Base-by-base conservation (phyloP, 1,140 invertebrate species). In the Ptiloglossa arizonensis region DNA sequence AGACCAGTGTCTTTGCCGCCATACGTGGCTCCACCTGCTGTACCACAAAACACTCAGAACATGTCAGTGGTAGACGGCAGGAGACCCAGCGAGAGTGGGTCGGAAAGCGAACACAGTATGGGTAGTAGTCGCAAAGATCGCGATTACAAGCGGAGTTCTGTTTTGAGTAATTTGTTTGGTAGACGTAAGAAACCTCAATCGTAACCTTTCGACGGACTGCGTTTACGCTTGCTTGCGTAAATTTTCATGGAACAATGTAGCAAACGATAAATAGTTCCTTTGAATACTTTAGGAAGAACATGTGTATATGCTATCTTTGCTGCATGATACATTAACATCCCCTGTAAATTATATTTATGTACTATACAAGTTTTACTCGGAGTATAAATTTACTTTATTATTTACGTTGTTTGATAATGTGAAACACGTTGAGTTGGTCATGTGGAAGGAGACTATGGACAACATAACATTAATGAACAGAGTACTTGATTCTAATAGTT, bases 121-220 rank as follows among this genome's bases (percentile, higher is more conserved):
- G 86, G 82, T 38, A 85, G 88, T 44, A 87, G 83, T 75, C 89
- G 92, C 4, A 92, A 92, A 69, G 91, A 92, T 74, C 89, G 91
- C 5, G 92, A 93, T 81, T 90, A 90, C 63, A 93, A 93, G 60
- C 88, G 92, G 63, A 91, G 88, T 77, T 92, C 91, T 29, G 92
- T 93, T 11, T 79, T 93, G 38, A 93, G 92, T 74, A 93, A 92
- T 81, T 75, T 93, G 29, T 93, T 93, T 66, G 89, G 93, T 27
- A 91, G 91, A 73, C 87, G 90, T 54, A 93, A 92, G 70, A 93
- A 93, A 27, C 92, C 91, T 66, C 92, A 91, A 59, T 90, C 91
- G 79, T 92, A 92, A 84, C 50, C 17, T 29, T 76, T 38, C 35
- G 19, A 22, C 35, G 2, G 50, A 69, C 9, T 54, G 32, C 19